A percentile compares a stretch with the other conserved stretches of the same genome.
Conservation (phyloP, 2,113 vertebrate genomes). For the Neodon shergylaensis region DNA sequence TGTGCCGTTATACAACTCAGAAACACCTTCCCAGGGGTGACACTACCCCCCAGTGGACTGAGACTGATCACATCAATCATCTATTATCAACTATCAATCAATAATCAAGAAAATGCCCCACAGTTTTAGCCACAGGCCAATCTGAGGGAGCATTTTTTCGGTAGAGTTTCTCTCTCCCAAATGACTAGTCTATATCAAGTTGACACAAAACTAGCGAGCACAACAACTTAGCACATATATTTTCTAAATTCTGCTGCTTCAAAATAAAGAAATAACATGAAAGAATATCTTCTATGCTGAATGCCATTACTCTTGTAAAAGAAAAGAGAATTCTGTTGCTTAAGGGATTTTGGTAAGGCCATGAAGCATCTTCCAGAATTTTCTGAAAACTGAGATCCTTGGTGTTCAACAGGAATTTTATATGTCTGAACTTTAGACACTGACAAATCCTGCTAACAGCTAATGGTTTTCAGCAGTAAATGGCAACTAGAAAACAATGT, state of each 20-base stretch:
- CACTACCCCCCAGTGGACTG: not conserved
- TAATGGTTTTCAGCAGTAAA: not conserved
- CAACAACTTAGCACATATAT: not conserved
- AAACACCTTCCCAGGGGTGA: not conserved
- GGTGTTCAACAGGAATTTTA: not conserved
- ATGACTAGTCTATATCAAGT: not conserved
- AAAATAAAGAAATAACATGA: not conserved
- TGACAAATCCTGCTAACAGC: not conserved
- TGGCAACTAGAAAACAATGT: not conserved
- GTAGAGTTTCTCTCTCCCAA: not conserved
- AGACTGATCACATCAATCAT: not conserved
- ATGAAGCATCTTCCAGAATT: not conserved
- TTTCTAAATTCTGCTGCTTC: not conserved
- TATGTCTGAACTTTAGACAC: not conserved
- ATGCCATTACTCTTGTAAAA: not conserved
- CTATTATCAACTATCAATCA: not conserved
- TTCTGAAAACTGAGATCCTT: constrained; percentile 30
- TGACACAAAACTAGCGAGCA: not conserved
- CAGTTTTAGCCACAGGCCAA: not conserved
- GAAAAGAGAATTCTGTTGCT: not conserved
- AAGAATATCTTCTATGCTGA: not conserved
- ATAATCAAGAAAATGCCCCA: not conserved
- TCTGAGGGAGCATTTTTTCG: not conserved
- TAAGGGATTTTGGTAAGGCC: not conserved
- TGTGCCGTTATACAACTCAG: not conserved